These are phyloP conservation scores for Pheosia tremula DNA, from an alignment of 2,888 invertebrate species.

Conservation along the genomic window DNA sequence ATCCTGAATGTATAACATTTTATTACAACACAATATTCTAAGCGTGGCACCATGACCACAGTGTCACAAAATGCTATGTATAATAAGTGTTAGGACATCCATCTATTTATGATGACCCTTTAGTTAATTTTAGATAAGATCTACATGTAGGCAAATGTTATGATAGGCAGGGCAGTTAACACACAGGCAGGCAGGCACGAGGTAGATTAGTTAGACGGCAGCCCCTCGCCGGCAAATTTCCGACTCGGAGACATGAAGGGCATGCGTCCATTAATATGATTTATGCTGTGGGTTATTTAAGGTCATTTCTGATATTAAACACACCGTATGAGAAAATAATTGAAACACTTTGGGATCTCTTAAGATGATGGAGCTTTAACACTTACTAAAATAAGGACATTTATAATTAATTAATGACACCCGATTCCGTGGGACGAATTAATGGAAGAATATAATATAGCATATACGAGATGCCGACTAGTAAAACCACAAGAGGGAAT, in stretches of 20 bases:
- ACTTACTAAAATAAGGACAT: too few species aligned
- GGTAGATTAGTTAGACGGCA: slow-evolving; percentile 30
- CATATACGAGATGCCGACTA: neutral
- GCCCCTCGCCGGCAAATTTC: slow-evolving; percentile 43
- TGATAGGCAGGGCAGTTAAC: slow-evolving; percentile 5
- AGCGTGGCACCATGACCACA: too few species aligned
- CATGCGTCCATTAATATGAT: slow-evolving; percentile 46
- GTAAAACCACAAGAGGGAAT: slow-evolving; percentile 1
- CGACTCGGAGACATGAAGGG: slow-evolving; percentile 43
- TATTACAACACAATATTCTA: too few species aligned
- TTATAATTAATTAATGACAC: neutral
- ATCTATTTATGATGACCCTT: slow-evolving; percentile 11
- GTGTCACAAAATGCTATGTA: too few species aligned
- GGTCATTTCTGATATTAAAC: slow-evolving; percentile 18
- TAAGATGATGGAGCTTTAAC: too few species aligned
- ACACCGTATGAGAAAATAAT: neutral
- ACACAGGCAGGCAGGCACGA: slow-evolving; percentile 15
- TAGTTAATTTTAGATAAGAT: slow-evolving; percentile 26
- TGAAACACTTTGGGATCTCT: too few species aligned
- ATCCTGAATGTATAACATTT: too few species aligned
- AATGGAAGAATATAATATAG: neutral
- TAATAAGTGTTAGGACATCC: slow-evolving; percentile 7
- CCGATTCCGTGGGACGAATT: neutral
- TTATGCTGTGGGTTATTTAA: slow-evolving; percentile 35
- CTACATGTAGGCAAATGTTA: slow-evolving; percentile 23